Percentiles rank a stretch among this genome's conserved stretches.
These are phyloP conservation scores for Athene noctua DNA, from an alignment of 2,113 vertebrate species.

Conservation along the genomic window DNA sequence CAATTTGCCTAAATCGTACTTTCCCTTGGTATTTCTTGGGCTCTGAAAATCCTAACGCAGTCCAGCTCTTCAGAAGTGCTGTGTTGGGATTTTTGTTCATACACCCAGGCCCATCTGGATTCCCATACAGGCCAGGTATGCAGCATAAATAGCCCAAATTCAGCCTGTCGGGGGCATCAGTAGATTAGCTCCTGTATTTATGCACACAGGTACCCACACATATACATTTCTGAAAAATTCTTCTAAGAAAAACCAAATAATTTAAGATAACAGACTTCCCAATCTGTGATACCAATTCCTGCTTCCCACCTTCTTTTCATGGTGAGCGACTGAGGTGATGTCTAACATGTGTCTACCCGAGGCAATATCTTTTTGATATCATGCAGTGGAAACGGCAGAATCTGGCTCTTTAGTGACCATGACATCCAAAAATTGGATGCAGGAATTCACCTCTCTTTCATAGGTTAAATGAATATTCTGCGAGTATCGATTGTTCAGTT, in stretches of 20 bases:
- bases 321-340: neutral
- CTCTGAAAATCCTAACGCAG: neutral
- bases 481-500: slow-evolving; percentile 46
- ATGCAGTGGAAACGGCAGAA: slow-evolving; percentile 30
- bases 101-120: neutral
- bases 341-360: neutral
- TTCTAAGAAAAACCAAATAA: neutral
- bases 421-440: slow-evolving; percentile 47
- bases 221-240: neutral
- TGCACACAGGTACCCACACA: neutral
- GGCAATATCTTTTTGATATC: slow-evolving; percentile 30
- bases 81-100: neutral
- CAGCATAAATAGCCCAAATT: neutral
- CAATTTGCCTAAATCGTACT: neutral
- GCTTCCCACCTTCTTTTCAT: neutral
- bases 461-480: slow-evolving; percentile 62
- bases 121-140: neutral
- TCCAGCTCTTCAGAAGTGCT: neutral
- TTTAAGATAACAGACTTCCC: neutral
- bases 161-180: accelerated
- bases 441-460: slow-evolving; percentile 50
- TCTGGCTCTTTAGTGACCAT: slow-evolving; percentile 48
- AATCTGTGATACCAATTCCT: neutral
- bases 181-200: neutral
- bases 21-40: neutral